Evolutionary conservation across 1,140 invertebrate genomes (phyloP).

Genomic region (Kradibia gibbosae): DNA sequence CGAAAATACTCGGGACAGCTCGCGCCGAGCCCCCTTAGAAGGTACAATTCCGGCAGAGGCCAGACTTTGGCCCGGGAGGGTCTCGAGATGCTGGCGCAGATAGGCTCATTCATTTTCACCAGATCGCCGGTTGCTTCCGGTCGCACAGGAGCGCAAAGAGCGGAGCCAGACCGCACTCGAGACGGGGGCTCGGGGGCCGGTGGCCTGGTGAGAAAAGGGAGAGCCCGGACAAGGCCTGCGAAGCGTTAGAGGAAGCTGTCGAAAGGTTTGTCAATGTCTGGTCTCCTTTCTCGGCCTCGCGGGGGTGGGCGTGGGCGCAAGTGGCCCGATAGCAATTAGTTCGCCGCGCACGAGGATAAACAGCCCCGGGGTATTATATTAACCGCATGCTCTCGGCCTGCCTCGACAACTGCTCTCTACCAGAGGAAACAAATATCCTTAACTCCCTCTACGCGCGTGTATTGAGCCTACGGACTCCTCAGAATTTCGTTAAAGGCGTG

Average conservation of each 20-base stretch:
- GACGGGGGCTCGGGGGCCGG: neutral
- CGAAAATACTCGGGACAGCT: too few species aligned
- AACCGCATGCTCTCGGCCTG: neutral
- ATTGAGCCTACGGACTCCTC: neutral
- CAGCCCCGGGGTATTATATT: neutral
- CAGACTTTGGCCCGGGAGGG: neutral
- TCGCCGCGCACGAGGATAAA: neutral
- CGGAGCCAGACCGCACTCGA: neutral
- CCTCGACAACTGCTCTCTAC: neutral
- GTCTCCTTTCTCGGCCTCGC: neutral
- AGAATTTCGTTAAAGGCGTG: conserved; percentile 3
- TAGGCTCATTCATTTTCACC: neutral
- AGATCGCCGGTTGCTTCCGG: neutral
- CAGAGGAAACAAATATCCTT: neutral
- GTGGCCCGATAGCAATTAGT: conserved; percentile 12
- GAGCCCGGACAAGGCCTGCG: neutral
- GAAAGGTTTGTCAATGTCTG: conserved; percentile 31
- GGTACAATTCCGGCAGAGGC: too few species aligned
- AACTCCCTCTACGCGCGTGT: neutral
- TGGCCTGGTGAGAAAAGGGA: neutral
- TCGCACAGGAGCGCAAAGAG: too few species aligned
- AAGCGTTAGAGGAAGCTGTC: neutral
- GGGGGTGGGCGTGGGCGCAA: neutral
- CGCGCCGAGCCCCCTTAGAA: too few species aligned
- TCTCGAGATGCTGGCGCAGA: neutral